These are phyloP conservation scores for Notoglanidium macrostoma DNA, from an alignment of 2,797 vertebrate genomes.

Conservation along the genomic window DNA sequence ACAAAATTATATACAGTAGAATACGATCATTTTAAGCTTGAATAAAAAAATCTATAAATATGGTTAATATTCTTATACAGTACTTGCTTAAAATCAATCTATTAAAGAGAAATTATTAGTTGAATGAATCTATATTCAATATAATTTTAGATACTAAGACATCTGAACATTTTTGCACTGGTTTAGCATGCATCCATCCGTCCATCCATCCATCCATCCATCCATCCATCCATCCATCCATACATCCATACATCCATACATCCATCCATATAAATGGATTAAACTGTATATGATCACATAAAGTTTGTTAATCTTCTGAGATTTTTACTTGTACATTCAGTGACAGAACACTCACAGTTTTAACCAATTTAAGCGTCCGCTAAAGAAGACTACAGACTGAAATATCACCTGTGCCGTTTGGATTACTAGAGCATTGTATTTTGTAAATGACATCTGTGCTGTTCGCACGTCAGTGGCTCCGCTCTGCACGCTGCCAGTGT, in stretches of 20 bases:
- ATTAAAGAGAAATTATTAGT: no score
- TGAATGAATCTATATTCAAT: no score
- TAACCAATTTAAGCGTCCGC: not conserved
- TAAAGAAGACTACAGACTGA: no score
- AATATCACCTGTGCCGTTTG: no score
- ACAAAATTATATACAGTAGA: not conserved
- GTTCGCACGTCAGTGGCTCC: no score
- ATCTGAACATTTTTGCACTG: not conserved
- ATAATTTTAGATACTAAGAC: no score
- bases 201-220: no score
- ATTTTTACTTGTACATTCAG: not conserved
- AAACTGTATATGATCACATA: not conserved
- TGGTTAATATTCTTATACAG: not conserved
- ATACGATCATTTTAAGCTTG: not conserved
- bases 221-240: not conserved
- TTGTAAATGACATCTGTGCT: no score
- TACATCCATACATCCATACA: no score
- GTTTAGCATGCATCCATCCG: not conserved
- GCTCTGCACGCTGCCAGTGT: no score
- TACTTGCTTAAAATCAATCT: not conserved
- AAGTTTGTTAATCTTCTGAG: not conserved
- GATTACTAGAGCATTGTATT: no score
- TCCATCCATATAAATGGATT: not conserved
- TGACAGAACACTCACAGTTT: not conserved
- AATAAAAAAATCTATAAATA: not conserved